Base-by-base conservation (phyloP, 2,113 vertebrate genomes). In the Ceyx margarethae region DNA sequence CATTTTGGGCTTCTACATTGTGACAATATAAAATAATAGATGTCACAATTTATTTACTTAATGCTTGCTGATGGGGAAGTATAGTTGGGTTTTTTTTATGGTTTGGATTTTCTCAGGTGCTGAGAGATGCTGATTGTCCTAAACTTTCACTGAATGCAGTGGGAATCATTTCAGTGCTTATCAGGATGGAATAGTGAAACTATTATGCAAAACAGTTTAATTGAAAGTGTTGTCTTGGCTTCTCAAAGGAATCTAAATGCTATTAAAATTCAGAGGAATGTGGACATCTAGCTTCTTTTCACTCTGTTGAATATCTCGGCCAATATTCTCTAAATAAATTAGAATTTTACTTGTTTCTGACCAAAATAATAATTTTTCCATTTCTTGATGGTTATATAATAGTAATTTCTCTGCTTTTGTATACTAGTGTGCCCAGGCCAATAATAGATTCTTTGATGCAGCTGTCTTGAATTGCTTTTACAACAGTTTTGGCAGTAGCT, bases 301-400 rank as follows among this genome's bases (percentile, higher is more conserved):
- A 64, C 40, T 95, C 45, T n/a, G 54, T 66, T 81, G 56, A 87
- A 95, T 75, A 50, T 91, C 76, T 88, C 20, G 12, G 85, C 75
- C 94, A 89, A 87, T 81, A 53, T 62, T 90, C 79, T 88, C 89
- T 90, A 89, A 91, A 81, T 92, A 92, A 93, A 92, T 94, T 87
- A 96, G 58, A 95, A 94, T 89, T 93, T 87, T 83, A 56, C 77
- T 95, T 77, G 73, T 81, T 93, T 91, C 65, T 91, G 72, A 91
- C 58, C 69, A 93, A 92, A 96, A 96, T 94, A 95, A 93, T 90
- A 92, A 92, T 96, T 95, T 97, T 85, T 95, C 56, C 61, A 93
- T 95, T 97, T 95, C 91, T 94, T n/a, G 0, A 17, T 90, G 25
- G 78, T 87, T 96, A 74, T 85, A 92, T 89, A 94, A 92, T 90